phyloP scores from a whole-genome alignment of 2,113 vertebrate species.

The Psittacus erithacus region DNA sequence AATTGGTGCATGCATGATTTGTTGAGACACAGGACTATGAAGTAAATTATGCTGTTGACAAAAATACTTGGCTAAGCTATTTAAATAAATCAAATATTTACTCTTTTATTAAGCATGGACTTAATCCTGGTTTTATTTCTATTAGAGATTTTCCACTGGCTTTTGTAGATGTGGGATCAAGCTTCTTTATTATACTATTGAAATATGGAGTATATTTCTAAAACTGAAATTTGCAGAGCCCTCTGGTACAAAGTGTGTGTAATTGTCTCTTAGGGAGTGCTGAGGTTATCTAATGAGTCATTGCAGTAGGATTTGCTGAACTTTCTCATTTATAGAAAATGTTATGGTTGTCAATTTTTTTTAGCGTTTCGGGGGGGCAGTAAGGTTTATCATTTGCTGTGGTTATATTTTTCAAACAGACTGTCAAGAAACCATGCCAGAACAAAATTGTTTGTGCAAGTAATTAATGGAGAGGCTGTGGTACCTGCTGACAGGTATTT shows the following conservation, averaged over 20 bases:
- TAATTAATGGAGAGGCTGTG: constrained; percentile 49
- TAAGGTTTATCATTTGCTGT: constrained; percentile 4
- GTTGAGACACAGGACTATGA: not conserved
- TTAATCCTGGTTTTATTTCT: not conserved
- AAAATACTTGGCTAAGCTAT: not conserved
- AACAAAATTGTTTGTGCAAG: constrained; percentile 31
- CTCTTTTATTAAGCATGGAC: not conserved
- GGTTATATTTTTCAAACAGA: constrained; percentile 9
- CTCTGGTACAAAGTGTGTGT: not conserved
- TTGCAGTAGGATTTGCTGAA: not conserved
- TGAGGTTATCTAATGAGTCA: not conserved
- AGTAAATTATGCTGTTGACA: not conserved
- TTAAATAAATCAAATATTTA: not conserved
- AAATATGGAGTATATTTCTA: not conserved
- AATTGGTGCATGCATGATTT: not conserved
- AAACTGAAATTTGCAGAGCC: not conserved
- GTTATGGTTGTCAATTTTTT: not conserved
- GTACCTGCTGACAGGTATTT: constrained; percentile 59
- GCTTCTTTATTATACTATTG: not conserved
- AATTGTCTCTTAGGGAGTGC: not conserved
- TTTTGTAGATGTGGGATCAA: not conserved
- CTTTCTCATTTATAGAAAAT: not conserved
- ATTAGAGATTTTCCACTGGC: not conserved
- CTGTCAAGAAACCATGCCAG: constrained; percentile 37
- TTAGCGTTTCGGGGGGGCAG: not conserved